phyloP scores from a whole-genome alignment of 2,113 vertebrate species.

The Vidua macroura region DNA sequence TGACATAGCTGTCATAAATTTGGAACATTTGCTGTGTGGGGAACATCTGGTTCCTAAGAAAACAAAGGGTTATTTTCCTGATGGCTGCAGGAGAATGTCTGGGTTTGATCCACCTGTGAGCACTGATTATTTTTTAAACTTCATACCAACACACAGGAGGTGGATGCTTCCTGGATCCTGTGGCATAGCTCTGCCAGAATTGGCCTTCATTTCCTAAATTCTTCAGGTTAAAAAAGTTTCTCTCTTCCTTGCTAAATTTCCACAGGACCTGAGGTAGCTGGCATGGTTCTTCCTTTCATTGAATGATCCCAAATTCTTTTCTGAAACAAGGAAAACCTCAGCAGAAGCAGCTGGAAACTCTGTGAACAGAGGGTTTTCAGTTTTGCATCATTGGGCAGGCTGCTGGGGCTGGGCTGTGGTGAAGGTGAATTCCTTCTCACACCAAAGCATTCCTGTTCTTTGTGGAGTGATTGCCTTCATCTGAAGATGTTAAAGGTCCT shows the following conservation, averaged over 20 bases:
- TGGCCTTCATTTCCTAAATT: neutral
- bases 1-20: neutral
- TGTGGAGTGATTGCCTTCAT: neutral
- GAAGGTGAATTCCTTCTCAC: neutral
- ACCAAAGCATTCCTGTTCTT: neutral
- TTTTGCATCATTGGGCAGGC: neutral
- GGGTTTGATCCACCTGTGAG: constrained; percentile 35
- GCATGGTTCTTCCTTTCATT: neutral
- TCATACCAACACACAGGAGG: neutral
- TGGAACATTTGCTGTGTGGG: neutral
- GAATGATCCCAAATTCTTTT: neutral
- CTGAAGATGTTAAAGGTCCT: neutral
- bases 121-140: constrained; percentile 46
- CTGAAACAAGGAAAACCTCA: neutral
- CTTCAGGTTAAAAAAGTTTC: neutral
- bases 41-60: constrained; percentile 36
- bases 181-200: neutral
- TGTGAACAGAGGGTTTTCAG: neutral
- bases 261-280: neutral
- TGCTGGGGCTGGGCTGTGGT: neutral
- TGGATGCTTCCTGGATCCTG: neutral
- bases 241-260: neutral
- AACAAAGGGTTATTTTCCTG: neutral
- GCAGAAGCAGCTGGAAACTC: neutral
- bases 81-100: constrained; percentile 1